Conservation (phyloP, 2,113 vertebrate genomes). For the Ardeotis arabs region DNA sequence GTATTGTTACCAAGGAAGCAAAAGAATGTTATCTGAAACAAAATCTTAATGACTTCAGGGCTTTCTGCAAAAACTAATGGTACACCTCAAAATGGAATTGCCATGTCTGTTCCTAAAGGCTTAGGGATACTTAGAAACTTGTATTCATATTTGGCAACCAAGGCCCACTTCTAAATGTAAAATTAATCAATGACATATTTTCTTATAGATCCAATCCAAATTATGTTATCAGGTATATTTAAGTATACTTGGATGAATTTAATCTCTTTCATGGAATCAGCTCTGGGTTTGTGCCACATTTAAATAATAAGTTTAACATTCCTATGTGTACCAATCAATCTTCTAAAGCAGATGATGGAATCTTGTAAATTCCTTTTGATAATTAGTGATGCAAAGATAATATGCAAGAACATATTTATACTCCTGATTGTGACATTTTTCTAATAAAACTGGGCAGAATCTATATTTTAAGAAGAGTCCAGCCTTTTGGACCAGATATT, state of each 20-base stretch:
- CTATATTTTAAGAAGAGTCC: not conserved
- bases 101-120: not conserved
- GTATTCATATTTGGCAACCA: not conserved
- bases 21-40: not conserved
- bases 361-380: not conserved
- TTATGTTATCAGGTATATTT: not conserved
- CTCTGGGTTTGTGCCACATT: not conserved
- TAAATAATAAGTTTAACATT: not conserved
- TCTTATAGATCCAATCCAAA: not conserved
- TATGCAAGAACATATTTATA: not conserved
- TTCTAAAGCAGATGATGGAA: not conserved
- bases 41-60: not conserved
- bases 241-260: not conserved
- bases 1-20: constrained; percentile 14
- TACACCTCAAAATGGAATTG: not conserved
- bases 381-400: not conserved
- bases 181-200: not conserved
- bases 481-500: constrained; percentile 49
- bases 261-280: not conserved
- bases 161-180: not conserved
- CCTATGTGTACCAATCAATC: not conserved
- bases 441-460: not conserved
- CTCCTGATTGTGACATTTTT: not conserved
- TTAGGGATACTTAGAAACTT: not conserved
- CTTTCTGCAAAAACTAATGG: not conserved